Conservation (phyloP, 1,140 invertebrate species). For the Pogonognathellus flavescens region DNA sequence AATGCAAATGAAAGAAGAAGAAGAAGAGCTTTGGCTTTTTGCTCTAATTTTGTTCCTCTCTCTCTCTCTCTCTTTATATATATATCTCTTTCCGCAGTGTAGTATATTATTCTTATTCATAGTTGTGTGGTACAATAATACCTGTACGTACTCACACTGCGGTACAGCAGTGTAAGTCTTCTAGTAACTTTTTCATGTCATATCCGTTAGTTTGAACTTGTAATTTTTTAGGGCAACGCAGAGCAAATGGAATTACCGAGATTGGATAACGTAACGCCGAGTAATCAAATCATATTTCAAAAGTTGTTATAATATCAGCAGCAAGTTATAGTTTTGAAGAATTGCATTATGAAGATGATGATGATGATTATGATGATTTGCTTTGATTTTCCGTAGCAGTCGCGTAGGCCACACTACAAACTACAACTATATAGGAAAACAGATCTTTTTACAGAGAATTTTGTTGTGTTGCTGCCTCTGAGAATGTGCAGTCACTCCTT, state of each 20-base stretch:
- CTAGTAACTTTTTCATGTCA: constrained; percentile 53
- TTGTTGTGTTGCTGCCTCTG: too few species aligned
- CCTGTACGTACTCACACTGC: not conserved
- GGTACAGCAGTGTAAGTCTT: not conserved
- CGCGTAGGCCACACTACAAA: too few species aligned
- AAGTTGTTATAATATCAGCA: not conserved
- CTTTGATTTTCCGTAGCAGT: too few species aligned
- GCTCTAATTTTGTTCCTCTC: constrained; percentile 39
- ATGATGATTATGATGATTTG: too few species aligned
- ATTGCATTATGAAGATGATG: not conserved
- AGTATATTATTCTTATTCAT: not conserved
- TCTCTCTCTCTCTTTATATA: not conserved
- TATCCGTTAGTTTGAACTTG: constrained; percentile 60
- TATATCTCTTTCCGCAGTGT: constrained; percentile 12
- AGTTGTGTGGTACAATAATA: not conserved
- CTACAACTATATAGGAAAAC: too few species aligned
- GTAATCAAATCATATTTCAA: constrained; percentile 54
- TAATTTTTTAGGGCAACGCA: constrained; percentile 55
- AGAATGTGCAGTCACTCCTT: too few species aligned
- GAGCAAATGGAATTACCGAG: constrained; percentile 39
- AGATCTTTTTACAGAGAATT: too few species aligned
- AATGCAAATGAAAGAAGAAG: not conserved
- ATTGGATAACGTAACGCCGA: constrained; percentile 44
- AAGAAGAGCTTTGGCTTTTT: constrained; percentile 17
- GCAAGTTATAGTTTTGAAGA: constrained; percentile 23